Conservation (phyloP, 2,113 vertebrate genomes). For the Panurus biarmicus region DNA sequence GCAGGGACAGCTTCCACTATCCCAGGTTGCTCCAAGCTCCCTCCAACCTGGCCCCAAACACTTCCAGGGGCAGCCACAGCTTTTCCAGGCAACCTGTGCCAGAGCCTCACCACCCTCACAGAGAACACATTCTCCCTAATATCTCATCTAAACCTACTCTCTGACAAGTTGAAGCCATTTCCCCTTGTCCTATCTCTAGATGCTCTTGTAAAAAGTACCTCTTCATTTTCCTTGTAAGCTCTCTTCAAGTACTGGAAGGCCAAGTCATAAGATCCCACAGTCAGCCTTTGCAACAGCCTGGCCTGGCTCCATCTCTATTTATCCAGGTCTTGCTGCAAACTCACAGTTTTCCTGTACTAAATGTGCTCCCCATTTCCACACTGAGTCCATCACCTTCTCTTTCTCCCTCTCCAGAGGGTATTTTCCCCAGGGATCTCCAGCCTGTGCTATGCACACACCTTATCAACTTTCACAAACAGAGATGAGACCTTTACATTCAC, state of each 20-base stretch:
- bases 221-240: background rate
- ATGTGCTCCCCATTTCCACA: background rate
- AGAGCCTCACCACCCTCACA: background rate
- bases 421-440: background rate
- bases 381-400: background rate
- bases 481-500: background rate
- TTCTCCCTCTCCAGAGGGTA: background rate
- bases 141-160: background rate
- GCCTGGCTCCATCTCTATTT: background rate
- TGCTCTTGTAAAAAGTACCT: background rate
- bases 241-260: background rate
- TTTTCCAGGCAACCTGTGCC: background rate
- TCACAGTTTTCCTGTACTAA: background rate
- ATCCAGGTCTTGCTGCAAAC: background rate
- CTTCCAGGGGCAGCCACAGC: background rate
- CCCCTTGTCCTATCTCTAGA: background rate
- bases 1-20: background rate
- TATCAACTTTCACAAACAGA: background rate
- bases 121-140: background rate
- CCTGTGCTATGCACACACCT: background rate
- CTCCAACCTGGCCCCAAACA: too few relatives aligned
- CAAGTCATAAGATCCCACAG: background rate
- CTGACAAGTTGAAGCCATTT: background rate
- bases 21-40: background rate
- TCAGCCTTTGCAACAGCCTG: background rate